These are phyloP conservation scores for Drosophila jambulina DNA, from an alignment of 1,140 invertebrate species.

Conservation along the genomic window DNA sequence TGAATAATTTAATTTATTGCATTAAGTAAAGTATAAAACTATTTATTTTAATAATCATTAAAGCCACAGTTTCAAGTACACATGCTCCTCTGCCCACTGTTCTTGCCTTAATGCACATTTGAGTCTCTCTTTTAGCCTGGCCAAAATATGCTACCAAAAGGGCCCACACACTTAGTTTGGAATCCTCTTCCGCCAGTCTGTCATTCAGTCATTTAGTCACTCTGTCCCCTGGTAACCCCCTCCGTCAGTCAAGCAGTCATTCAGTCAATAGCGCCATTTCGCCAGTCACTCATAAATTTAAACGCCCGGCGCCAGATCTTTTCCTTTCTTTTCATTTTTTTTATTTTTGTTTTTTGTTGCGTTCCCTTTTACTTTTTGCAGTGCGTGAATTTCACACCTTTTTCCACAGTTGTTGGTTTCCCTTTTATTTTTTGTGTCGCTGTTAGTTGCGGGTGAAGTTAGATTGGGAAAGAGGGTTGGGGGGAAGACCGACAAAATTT, in stretches of 20 bases:
- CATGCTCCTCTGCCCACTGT: constrained; percentile 3
- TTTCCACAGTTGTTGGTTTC: constrained; percentile 36
- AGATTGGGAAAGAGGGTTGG: background rate
- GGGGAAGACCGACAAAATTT: constrained; percentile 37
- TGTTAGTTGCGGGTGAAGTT: constrained; percentile 27
- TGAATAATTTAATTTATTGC: no score
- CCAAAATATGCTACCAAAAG: constrained; percentile 9
- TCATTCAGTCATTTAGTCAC: constrained; percentile 28
- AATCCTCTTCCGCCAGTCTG: constrained; percentile 24
- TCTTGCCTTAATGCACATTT: constrained; percentile 9
- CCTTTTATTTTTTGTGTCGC: constrained; percentile 16
- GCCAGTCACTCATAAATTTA: constrained; percentile 71
- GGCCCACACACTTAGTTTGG: constrained; percentile 56
- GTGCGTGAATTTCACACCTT: constrained; percentile 67
- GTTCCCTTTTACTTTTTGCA: constrained; percentile 30
- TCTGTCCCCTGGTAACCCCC: constrained; percentile 11
- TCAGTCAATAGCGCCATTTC: constrained; percentile 40
- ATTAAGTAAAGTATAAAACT: no score
- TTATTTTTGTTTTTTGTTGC: constrained; percentile 16
- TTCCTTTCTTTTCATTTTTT: constrained; percentile 24
- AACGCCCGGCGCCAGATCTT: constrained; percentile 42
- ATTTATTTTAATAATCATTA: background rate
- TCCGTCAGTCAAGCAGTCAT: constrained; percentile 41
- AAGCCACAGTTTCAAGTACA: background rate
- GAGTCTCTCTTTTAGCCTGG: constrained; percentile 8